These are phyloP conservation scores for Pseudanteris insignis DNA, from an alignment of 2,888 invertebrate species.

Conservation along the genomic window DNA sequence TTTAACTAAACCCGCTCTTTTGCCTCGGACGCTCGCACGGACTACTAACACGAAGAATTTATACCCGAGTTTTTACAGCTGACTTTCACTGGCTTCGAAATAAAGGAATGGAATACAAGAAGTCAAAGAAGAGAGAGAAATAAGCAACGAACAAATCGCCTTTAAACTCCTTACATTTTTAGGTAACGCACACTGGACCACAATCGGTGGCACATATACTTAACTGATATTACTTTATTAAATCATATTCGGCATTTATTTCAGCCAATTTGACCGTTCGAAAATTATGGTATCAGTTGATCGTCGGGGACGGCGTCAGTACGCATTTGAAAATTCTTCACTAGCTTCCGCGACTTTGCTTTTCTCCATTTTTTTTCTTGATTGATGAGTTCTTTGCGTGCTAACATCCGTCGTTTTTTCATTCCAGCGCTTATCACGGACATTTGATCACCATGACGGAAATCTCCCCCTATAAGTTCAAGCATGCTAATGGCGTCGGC, in stretches of 20 bases:
- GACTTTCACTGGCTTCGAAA: constrained; percentile 1
- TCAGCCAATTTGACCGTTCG: constrained; percentile 21
- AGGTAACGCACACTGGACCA: constrained; percentile 55
- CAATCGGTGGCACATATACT: constrained; percentile 52
- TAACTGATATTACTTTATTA: constrained; percentile 30
- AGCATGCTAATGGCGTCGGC: constrained; percentile 83
- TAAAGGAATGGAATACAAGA: constrained; percentile 5
- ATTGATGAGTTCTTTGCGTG: constrained; percentile 9
- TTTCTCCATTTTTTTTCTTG: background rate
- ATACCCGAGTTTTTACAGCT: constrained; percentile 26
- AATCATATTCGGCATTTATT: constrained; percentile 23
- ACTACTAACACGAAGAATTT: constrained; percentile 19
- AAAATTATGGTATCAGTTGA: constrained; percentile 37
- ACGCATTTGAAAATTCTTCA: constrained; percentile 19
- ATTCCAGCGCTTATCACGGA: constrained; percentile 96
- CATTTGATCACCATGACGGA: constrained; percentile 95
- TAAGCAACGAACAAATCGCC: too few relatives aligned
- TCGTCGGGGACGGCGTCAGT: constrained; percentile 33
- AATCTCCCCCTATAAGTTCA: constrained; percentile 98
- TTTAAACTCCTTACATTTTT: constrained; percentile 61
- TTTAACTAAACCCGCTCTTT: constrained; percentile 10
- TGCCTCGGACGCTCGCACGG: background rate
- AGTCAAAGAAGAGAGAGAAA: constrained; percentile 25
- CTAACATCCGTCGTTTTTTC: constrained; percentile 40
- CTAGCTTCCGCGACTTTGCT: constrained; percentile 10